Conservation (phyloP, 1,140 invertebrate species). For the Microplitis demolitor region DNA sequence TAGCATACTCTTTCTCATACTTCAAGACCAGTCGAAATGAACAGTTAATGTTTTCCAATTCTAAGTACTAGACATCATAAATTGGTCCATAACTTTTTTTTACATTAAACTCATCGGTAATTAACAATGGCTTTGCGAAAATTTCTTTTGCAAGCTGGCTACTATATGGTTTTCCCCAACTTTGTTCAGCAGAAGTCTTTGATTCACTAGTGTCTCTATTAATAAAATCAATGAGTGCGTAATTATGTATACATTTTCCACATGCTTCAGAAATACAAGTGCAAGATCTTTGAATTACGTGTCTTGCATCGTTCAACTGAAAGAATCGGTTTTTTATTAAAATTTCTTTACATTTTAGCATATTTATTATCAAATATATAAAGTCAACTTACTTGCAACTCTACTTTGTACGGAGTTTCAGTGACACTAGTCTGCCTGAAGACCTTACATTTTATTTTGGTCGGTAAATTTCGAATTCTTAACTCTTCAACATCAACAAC, state of each 20-base stretch:
- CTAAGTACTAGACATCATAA: neutral
- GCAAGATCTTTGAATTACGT: neutral
- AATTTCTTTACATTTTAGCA: neutral
- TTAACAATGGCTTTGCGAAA: constrained; percentile 3
- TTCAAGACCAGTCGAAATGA: neutral
- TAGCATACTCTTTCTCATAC: neutral
- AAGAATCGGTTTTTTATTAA: neutral
- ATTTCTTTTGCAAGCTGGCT: constrained; percentile 19
- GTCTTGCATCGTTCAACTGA: constrained; percentile 12
- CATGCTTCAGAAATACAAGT: constrained; percentile 2
- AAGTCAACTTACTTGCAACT: neutral
- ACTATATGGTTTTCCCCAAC: constrained; percentile 20
- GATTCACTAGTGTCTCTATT: constrained; percentile 15
- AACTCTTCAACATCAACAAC: constrained; percentile 14
- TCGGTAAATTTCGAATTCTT: neutral
- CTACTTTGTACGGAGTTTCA: neutral
- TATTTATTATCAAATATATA: neutral
- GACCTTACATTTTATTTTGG: neutral
- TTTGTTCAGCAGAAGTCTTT: constrained; percentile 18
- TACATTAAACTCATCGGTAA: constrained; percentile 4
- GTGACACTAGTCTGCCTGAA: neutral
- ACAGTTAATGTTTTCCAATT: neutral
- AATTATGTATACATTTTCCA: constrained; percentile 27
- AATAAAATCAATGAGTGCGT: constrained; percentile 18
- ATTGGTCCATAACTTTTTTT: neutral